Conservation (phyloP, 2,888 invertebrate genomes). For the Athrips mouffetella region DNA sequence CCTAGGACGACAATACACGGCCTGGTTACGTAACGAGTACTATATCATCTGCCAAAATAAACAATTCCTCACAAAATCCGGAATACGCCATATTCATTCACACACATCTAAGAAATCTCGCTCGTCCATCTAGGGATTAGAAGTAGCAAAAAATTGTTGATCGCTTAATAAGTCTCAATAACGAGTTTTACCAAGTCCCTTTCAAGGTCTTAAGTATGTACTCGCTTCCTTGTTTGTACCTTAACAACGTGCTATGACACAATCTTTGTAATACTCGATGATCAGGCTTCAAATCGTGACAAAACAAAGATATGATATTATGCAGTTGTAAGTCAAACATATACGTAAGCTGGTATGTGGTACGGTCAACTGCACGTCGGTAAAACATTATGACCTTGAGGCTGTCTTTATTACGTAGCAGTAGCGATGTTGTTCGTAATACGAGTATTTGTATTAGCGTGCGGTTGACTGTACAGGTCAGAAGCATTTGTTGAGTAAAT, state of each 20-base stretch:
- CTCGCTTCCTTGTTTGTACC: conserved; percentile 11
- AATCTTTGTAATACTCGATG: background rate
- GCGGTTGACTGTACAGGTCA: too few relatives aligned
- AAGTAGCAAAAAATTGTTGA: conserved; percentile 13
- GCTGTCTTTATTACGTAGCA: too few relatives aligned
- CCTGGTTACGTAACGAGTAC: conserved; percentile 28
- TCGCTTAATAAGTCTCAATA: conserved; percentile 5
- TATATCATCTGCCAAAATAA: too few relatives aligned
- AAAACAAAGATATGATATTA: background rate
- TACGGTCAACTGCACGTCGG: background rate
- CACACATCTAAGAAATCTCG: background rate
- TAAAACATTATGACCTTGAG: too few relatives aligned
- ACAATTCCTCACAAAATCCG: too few relatives aligned
- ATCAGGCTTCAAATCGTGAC: background rate
- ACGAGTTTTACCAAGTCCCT: conserved; percentile 11
- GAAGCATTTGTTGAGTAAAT: conserved; percentile 27
- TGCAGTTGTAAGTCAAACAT: background rate
- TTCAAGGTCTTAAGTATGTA: conserved; percentile 10
- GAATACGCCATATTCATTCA: conserved; percentile 2
- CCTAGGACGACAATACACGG: too few relatives aligned
- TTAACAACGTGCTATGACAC: conserved; percentile 5
- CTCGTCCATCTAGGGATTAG: conserved; percentile 4
- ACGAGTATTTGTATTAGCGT: too few relatives aligned
- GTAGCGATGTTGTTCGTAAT: too few relatives aligned
- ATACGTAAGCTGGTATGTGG: conserved; percentile 10